Evolutionary conservation across 2,888 invertebrate species (phyloP).

Genomic region (Cephus pulcher): DNA sequence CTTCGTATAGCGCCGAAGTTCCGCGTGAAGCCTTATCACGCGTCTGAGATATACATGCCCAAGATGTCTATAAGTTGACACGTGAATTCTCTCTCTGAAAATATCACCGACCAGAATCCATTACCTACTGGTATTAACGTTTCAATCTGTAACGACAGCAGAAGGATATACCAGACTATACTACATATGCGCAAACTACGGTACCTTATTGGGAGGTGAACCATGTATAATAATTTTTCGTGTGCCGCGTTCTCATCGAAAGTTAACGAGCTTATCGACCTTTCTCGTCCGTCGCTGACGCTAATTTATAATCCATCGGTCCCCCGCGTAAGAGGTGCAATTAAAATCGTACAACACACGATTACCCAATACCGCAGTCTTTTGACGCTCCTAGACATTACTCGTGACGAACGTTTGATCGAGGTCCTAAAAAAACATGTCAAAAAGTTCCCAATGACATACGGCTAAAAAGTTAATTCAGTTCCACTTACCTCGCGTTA

Average conservation of each 20-base stretch:
- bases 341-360: background rate
- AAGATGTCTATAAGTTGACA: background rate
- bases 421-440: background rate
- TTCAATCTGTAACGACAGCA: constrained; percentile 1
- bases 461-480: background rate
- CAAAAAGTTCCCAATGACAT: background rate
- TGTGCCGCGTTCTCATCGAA: constrained; percentile 12
- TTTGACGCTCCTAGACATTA: background rate
- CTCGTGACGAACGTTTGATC: background rate
- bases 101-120: background rate
- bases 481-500: background rate
- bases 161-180: background rate
- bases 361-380: background rate
- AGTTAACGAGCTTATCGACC: constrained; percentile 13
- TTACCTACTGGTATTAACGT: constrained; percentile 5
- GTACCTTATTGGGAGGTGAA: background rate
- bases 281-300: background rate
- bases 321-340: background rate
- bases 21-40: background rate
- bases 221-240: constrained; percentile 2
- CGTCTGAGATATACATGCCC: background rate
- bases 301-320: background rate
- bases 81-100: constrained; percentile 3
- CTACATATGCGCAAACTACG: background rate
- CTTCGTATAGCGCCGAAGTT: background rate